Conservation (phyloP, 2,113 vertebrate species). For the Nothoprocta pentlandii region DNA sequence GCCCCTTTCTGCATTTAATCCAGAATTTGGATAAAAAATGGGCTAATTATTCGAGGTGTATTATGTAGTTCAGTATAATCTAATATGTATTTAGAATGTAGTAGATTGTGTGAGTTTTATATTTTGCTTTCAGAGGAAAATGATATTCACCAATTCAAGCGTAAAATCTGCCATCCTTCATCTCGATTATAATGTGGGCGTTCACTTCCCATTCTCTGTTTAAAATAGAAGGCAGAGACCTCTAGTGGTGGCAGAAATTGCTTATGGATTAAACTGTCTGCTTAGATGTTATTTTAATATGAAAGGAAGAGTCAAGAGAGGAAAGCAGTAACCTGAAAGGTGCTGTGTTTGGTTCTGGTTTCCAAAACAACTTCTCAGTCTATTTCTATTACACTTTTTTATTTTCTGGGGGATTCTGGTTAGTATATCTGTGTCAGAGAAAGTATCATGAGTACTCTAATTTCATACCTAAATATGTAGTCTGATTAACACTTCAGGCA, state of each 20-base stretch:
- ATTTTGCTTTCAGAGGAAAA: background rate
- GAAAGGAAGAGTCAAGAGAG: background rate
- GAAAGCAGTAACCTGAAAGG: background rate
- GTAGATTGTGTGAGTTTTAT: background rate
- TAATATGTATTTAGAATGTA: background rate
- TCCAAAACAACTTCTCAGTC: background rate
- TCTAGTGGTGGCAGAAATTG: background rate
- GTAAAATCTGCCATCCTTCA: background rate
- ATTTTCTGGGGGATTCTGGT: conserved; percentile 45
- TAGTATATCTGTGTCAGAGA: conserved; percentile 57
- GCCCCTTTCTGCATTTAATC: conserved; percentile 4
- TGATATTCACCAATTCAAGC: background rate
- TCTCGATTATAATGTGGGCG: background rate
- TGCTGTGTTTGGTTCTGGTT: background rate
- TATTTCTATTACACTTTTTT: background rate
- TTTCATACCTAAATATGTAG: conserved; percentile 63
- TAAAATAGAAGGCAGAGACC: background rate
- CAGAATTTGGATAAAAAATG: background rate
- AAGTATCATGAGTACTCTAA: conserved; percentile 50
- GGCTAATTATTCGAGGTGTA: background rate
- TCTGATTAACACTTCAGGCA: conserved; percentile 71
- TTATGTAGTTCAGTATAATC: background rate
- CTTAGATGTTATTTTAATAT: background rate
- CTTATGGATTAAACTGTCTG: background rate
- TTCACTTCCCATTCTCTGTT: background rate